Percentiles rank a stretch among this genome's conserved stretches.
Conservation (phyloP, 2,113 vertebrate species). For the Phyllopteryx taeniolatus region DNA sequence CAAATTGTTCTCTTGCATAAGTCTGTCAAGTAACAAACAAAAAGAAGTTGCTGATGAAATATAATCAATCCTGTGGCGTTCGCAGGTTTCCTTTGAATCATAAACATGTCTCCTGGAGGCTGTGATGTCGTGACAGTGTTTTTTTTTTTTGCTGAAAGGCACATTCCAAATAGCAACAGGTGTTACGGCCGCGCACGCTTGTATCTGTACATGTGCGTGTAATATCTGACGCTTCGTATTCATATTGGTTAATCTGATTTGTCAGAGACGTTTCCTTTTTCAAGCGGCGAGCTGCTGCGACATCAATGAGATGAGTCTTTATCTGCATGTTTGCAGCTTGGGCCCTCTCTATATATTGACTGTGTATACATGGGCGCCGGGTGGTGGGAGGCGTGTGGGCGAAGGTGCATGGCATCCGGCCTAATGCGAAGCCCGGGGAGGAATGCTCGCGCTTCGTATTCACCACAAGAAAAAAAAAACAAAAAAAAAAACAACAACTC, state of each 20-base stretch:
- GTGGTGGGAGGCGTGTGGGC: conserved; percentile 79
- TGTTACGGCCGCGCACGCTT: conserved; percentile 28
- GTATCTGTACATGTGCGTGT: conserved; percentile 37
- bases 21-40: neutral
- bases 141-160: conserved; percentile 58
- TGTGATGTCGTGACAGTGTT: conserved; percentile 45
- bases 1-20: neutral
- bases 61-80: no score
- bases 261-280: conserved; percentile 72
- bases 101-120: conserved; percentile 42
- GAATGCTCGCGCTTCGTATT: conserved; percentile 75
- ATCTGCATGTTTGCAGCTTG: conserved; percentile 80
- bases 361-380: conserved; percentile 69
- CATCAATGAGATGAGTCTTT: conserved; percentile 80
- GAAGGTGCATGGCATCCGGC: conserved; percentile 79
- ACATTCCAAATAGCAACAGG: conserved; percentile 50
- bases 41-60: neutral
- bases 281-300: conserved; percentile 63
- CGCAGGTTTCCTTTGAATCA: conserved; percentile 9
- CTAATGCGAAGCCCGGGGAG: conserved; percentile 78
- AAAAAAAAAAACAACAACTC: neutral
- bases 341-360: conserved; percentile 70
- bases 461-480: conserved; percentile 45
- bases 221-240: conserved; percentile 50
- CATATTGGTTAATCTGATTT: conserved; percentile 72